Conservation (phyloP, 2,797 vertebrate genomes). For the Peromyscus attwateri region DNA sequence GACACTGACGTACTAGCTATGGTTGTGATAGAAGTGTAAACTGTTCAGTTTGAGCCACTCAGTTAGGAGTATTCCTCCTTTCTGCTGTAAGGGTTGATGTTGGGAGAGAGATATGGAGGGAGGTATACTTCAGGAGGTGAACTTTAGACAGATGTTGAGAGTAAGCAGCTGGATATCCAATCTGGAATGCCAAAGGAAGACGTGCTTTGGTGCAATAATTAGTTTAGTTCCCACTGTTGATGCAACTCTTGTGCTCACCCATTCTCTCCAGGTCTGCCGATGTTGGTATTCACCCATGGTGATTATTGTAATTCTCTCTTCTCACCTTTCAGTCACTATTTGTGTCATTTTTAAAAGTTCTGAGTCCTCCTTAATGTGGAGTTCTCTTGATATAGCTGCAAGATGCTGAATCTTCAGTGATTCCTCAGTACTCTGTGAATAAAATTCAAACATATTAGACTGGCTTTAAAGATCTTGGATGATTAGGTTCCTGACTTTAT, state of each 20-base stretch:
- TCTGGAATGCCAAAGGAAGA: neutral
- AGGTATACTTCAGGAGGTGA: neutral
- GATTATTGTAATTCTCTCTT: neutral
- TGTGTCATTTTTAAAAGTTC: neutral
- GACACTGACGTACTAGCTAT: neutral
- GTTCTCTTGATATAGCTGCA: neutral
- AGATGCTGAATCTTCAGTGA: neutral
- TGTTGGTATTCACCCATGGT: neutral
- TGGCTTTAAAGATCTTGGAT: neutral
- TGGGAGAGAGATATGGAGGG: neutral
- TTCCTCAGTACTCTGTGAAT: neutral
- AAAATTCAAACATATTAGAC: neutral
- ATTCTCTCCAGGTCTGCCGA: neutral
- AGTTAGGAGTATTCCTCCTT: neutral
- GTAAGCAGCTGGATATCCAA: neutral
- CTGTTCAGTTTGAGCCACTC: neutral
- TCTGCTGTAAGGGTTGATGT: neutral
- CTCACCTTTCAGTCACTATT: neutral
- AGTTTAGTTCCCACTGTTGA: neutral
- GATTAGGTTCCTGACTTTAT: neutral
- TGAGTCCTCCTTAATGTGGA: neutral
- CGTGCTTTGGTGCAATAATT: neutral
- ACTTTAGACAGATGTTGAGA: neutral
- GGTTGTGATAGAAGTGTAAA: neutral
- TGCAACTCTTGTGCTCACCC: neutral